phyloP scores from a whole-genome alignment of 2,797 vertebrate species.

The Lycodopsis pacificus region DNA sequence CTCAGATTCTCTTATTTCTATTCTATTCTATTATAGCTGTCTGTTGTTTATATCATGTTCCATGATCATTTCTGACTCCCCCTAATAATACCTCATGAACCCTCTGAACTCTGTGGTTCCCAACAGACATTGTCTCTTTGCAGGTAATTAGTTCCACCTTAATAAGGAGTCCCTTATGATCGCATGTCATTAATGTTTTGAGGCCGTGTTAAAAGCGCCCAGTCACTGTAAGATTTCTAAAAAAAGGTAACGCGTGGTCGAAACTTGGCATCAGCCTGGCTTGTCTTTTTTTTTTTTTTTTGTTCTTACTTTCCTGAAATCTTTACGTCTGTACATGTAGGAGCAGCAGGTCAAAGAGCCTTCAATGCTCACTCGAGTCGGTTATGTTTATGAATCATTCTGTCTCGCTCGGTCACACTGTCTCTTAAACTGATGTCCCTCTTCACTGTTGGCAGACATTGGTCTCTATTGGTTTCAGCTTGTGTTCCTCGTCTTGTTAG shows the following conservation, averaged over 20 bases:
- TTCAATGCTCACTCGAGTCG: neutral
- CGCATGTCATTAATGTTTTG: slow-evolving; percentile 45
- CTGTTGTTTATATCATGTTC: slow-evolving; percentile 3
- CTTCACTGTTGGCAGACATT: slow-evolving; percentile 15
- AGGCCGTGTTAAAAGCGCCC: slow-evolving; percentile 25
- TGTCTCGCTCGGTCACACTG: slow-evolving; percentile 9
- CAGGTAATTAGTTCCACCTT: slow-evolving; percentile 58
- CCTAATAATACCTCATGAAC: neutral
- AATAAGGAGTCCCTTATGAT: slow-evolving; percentile 48
- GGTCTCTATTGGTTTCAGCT: slow-evolving; percentile 23
- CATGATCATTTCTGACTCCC: slow-evolving; percentile 20
- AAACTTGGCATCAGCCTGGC: neutral
- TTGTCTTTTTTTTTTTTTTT: neutral
- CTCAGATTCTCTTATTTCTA: neutral
- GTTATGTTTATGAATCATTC: slow-evolving; percentile 2
- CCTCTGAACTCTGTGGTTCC: slow-evolving; percentile 34
- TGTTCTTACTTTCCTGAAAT: neutral
- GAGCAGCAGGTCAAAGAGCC: neutral
- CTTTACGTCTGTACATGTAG: neutral
- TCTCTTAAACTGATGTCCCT: slow-evolving; percentile 16
- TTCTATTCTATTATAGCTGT: neutral
- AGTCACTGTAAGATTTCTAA: slow-evolving; percentile 10
- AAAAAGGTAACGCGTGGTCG: neutral
- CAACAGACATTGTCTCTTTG: slow-evolving; percentile 39
- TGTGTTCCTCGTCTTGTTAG: slow-evolving; percentile 22